phyloP scores from a whole-genome alignment of 92 coral and sea anemone genomes.

The Zoanthus solanderi region DNA sequence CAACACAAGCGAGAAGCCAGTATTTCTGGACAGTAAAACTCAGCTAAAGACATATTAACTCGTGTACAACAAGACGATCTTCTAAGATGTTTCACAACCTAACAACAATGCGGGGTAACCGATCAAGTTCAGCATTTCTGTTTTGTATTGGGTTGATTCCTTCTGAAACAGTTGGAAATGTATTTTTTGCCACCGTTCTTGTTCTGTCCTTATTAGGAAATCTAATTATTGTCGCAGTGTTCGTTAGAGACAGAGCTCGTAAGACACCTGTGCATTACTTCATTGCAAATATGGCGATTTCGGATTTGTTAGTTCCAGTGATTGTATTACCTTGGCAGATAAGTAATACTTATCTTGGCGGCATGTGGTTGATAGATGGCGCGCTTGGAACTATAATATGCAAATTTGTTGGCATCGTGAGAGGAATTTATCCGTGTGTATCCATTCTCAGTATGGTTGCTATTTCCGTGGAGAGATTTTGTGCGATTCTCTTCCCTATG shows the following conservation, averaged over 20 bases:
- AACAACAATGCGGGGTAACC: background rate
- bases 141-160: slow-evolving; percentile 24
- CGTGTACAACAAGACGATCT: background rate
- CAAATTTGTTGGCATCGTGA: slow-evolving; percentile 32
- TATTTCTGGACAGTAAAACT: background rate
- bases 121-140: background rate
- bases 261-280: slow-evolving; percentile 36
- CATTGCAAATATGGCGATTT: slow-evolving; percentile 39
- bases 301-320: slow-evolving; percentile 38
- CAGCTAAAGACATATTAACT: background rate
- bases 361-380: slow-evolving; percentile 33
- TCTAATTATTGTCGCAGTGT: slow-evolving; percentile 5
- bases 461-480: slow-evolving; percentile 33
- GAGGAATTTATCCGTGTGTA: slow-evolving; percentile 32
- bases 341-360: background rate
- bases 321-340: slow-evolving; percentile 38
- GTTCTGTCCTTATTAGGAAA: slow-evolving; percentile 2
- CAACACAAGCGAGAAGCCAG: background rate
- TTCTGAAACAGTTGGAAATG: slow-evolving; percentile 1
- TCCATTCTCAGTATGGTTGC: slow-evolving; percentile 40
- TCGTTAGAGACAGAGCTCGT: background rate
- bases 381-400: slow-evolving; percentile 1
- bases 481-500: slow-evolving; percentile 35
- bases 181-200: background rate
- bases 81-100: slow-evolving; percentile 5